Evolutionary conservation across 1,140 invertebrate genomes (phyloP), one percentile per base, ranked within the genome.

Genomic region (Chymomyza costata): DNA sequence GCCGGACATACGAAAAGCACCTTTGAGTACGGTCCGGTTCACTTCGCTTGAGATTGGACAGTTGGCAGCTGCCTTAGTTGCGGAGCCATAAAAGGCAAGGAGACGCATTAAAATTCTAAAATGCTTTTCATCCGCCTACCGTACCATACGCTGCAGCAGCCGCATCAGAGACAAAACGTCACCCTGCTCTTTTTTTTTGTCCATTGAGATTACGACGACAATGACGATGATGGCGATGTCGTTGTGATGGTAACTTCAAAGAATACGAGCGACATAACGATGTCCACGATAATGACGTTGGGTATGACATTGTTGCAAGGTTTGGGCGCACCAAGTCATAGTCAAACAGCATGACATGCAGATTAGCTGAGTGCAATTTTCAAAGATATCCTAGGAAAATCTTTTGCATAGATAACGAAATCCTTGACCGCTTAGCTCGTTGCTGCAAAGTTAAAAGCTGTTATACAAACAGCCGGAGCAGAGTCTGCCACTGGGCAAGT

Each of bases 61-160:
- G 44, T 70, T 74, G 69, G 70, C 65, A 65, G 70, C 65, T 65
- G 64, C 46, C 59, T n/a, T 51, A 60, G 56, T 61, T 62, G 53
- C 51, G 52, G 50, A 48, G 51, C 71, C 73, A 76, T 76, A 76
- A 78, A 76, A 78, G 71, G 71, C 71, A 76, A 76, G 71, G 66
- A 73, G 66, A 71, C 71, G 63, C 71, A 78, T 78, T 76, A 78
- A 78, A 78, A 78, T 78, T 78, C 66, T 71, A 78, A 78, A 78
- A 78, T 78, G 73, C 59, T 66, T 78, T 78, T 64, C 25, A 44
- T 41, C 60, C 46, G 63, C 58, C 71, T 59, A 65, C 46, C 61
- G 39, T 53, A 66, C 73, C 51, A 78, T 64, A 78, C 55, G 50
- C 52, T 43, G 53, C 16, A 43, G 51, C 45, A 19, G 52, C 46